A percentile compares a stretch with the other conserved stretches of the same genome.
Evolutionary conservation across 2,888 invertebrate species (phyloP).

Genomic region (Tipula lateralis): DNA sequence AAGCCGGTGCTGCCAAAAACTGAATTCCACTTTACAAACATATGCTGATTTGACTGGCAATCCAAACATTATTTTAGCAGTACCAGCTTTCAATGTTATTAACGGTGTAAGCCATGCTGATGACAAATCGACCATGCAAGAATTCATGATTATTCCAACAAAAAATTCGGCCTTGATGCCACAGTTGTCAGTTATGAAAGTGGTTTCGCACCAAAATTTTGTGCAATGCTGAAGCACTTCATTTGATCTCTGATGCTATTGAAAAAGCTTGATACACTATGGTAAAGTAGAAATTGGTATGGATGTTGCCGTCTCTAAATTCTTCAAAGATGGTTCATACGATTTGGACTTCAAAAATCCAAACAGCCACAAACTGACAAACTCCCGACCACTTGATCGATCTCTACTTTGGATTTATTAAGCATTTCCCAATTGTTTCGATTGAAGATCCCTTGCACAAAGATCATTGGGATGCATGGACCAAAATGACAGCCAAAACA

Average conservation of each 20-base stretch:
- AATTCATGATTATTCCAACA: slow-evolving; percentile 95
- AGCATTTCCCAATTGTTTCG: slow-evolving; percentile 88
- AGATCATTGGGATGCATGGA: slow-evolving; percentile 97
- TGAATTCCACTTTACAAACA: slow-evolving; percentile 86
- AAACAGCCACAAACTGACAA: slow-evolving; percentile 78
- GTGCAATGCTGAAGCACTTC: slow-evolving; percentile 90
- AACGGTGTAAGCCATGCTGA: slow-evolving; percentile 99
- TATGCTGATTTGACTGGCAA: slow-evolving; percentile 92
- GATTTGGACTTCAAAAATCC: slow-evolving; percentile 98
- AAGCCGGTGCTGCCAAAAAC: slow-evolving; percentile 96
- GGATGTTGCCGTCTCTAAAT: slow-evolving; percentile 99
- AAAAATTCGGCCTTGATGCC: slow-evolving; percentile 90
- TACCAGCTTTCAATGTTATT: slow-evolving; percentile 98
- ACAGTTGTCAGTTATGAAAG: slow-evolving; percentile 99
- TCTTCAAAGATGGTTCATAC: slow-evolving; percentile 77
- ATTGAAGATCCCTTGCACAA: slow-evolving; percentile 99
- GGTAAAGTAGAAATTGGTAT: slow-evolving; percentile 97
- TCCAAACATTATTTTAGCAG: slow-evolving; percentile 83
- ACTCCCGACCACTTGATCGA: slow-evolving; percentile 76
- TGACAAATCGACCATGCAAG: slow-evolving; percentile 95
- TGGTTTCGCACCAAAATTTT: slow-evolving; percentile 98
- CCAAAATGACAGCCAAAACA: slow-evolving; percentile 67
- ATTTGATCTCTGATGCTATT: slow-evolving; percentile 83
- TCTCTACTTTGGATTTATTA: slow-evolving; percentile 84
- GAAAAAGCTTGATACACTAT: slow-evolving; percentile 92